Evolutionary conservation across 2,113 vertebrate species (phyloP).

Genomic region (Agapornis roseicollis): DNA sequence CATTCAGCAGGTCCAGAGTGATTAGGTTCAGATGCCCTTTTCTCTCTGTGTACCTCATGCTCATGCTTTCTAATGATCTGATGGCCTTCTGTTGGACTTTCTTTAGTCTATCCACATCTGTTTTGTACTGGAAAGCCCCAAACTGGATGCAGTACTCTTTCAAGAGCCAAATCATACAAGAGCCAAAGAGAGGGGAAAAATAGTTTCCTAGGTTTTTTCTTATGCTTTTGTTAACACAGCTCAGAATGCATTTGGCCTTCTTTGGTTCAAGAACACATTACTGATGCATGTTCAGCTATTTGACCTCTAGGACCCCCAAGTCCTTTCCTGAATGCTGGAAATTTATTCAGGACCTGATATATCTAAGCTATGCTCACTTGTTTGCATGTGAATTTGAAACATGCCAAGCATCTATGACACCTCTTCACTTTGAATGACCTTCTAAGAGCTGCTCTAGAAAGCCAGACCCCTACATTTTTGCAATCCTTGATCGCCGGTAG

Average conservation of each 20-base stretch:
- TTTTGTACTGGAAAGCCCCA: neutral
- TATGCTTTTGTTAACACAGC: neutral
- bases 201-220: neutral
- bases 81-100: neutral
- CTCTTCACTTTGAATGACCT: neutral
- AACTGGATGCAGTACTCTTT: neutral
- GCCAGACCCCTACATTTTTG: neutral
- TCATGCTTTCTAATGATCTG: neutral
- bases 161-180: neutral
- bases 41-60: accelerated
- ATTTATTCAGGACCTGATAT: neutral
- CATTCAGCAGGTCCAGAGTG: neutral
- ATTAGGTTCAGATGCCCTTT: neutral
- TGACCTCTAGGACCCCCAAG: neutral
- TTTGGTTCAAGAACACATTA: neutral
- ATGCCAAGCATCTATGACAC: neutral
- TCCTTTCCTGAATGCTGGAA: neutral
- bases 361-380: neutral
- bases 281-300: accelerated
- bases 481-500: neutral
- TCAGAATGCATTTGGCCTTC: neutral
- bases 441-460: neutral
- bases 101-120: neutral
- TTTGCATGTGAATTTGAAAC: neutral
- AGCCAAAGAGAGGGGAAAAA: neutral